Evolutionary conservation across 2,113 vertebrate species (phyloP), one percentile per base, ranked within the genome.

Genomic region (Prunella fulvescens): DNA sequence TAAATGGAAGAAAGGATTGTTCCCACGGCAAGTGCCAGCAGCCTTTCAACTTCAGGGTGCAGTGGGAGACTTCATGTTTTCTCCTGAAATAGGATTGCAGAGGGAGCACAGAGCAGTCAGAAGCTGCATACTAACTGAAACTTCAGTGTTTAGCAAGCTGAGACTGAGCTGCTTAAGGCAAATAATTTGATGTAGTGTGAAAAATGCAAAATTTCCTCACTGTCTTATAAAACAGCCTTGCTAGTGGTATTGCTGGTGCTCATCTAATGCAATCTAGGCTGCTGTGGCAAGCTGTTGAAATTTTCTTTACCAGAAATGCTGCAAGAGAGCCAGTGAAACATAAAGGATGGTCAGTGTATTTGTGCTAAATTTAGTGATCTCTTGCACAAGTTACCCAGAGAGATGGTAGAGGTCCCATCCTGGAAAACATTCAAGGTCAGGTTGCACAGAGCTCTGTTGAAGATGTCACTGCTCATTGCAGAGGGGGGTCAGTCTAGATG

Each of bases 1-100:
- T 77, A 71, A 74, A 37, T 56, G 60, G 39, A 37, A 71, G 81
- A 54, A 62, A 74, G 64, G 4, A 66, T 93, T 82, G 73, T 95
- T 97, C 88, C 76, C 94, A 88, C 47, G 24, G 53, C 71, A 29
- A 83, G 79, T 92, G 94, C 94, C 90, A 96, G 51, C 82, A 95
- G 74, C 71, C 85, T 96, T 94, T 96, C 93, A 93, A 51, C 81
- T 92, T 90, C 47, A 88, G 74, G 86, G 85, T 10, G 45, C 92
- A 88, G 87, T n/a, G 35, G 71, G 72, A 93, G 85, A 47, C 76
- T 96, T 74, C 53, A 5, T 71, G 24, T 58, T n/a, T 78, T 80
- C 79, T 95, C 42, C 56, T 65, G 65, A 74, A 94, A 62, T 11
- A 74, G 42, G 58, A 47, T 85, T 95, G 62, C 71, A 78, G 71